phyloP scores from a whole-genome alignment of 1,140 invertebrate species.

The Rhopalosiphum maidis region DNA sequence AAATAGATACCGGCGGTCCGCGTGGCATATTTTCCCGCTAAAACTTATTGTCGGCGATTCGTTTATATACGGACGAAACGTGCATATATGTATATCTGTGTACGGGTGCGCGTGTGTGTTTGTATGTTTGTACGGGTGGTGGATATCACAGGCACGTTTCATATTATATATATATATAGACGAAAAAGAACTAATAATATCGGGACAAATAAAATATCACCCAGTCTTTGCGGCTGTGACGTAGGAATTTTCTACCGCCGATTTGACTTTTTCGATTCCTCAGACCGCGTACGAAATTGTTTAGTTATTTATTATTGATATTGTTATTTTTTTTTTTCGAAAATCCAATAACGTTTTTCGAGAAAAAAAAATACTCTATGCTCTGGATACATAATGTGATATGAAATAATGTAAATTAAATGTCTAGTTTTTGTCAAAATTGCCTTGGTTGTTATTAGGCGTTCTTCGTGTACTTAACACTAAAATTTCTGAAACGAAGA shows the following conservation, averaged over 20 bases:
- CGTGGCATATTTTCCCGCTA: conserved; percentile 15
- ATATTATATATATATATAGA: background rate
- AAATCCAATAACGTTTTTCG: background rate
- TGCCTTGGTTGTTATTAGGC: background rate
- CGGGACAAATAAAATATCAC: conserved; percentile 8
- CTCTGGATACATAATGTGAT: background rate
- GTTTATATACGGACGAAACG: background rate
- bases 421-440: background rate
- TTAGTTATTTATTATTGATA: background rate
- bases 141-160: background rate
- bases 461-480: background rate
- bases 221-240: background rate
- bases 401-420: background rate
- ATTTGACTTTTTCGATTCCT: background rate
- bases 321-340: background rate
- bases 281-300: background rate
- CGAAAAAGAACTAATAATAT: conserved; percentile 46
- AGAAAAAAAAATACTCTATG: background rate
- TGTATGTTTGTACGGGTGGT: background rate
- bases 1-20: conserved; percentile 1
- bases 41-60: conserved; percentile 47
- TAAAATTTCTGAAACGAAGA: too few relatives aligned
- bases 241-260: background rate
- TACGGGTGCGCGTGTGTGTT: background rate
- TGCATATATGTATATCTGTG: background rate